Percentiles rank a stretch among this genome's conserved stretches.
These are phyloP conservation scores for Hypomecis punctinalis DNA, from an alignment of 2,888 invertebrate genomes.

Conservation along the genomic window DNA sequence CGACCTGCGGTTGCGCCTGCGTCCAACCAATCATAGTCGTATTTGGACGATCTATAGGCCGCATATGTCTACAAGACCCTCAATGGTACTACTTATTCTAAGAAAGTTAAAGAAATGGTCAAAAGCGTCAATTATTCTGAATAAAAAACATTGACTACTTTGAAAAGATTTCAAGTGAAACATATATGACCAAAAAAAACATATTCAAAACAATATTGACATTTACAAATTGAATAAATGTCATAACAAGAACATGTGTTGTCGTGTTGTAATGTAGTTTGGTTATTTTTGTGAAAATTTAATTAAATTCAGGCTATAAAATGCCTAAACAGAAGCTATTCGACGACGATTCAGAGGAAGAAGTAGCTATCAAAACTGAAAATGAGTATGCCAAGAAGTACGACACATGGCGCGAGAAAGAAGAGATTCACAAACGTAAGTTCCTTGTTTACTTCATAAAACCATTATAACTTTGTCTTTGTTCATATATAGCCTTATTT, in stretches of 20 bases:
- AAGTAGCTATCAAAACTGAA: constrained; percentile 88
- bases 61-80: no score
- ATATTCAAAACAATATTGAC: no score
- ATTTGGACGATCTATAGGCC: no score
- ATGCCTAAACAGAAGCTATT: constrained; percentile 77
- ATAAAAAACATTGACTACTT: no score
- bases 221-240: neutral
- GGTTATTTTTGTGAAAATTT: constrained; percentile 22
- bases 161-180: no score
- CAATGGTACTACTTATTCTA: no score
- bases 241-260: constrained; percentile 27
- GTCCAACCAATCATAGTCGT: no score
- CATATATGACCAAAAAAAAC: no score
- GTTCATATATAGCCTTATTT: no score
- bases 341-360: constrained; percentile 83
- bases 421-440: constrained; percentile 93
- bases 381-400: constrained; percentile 94
- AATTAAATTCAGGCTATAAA: constrained; percentile 25
- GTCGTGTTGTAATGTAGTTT: constrained; percentile 1
- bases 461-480: neutral
- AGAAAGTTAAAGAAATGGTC: no score
- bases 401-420: constrained; percentile 93
- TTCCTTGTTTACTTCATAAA: constrained; percentile 10
- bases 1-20: no score
- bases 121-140: no score